Base-by-base conservation (phyloP, 1,140 invertebrate genomes). In the Neomicropteryx cornuta region DNA sequence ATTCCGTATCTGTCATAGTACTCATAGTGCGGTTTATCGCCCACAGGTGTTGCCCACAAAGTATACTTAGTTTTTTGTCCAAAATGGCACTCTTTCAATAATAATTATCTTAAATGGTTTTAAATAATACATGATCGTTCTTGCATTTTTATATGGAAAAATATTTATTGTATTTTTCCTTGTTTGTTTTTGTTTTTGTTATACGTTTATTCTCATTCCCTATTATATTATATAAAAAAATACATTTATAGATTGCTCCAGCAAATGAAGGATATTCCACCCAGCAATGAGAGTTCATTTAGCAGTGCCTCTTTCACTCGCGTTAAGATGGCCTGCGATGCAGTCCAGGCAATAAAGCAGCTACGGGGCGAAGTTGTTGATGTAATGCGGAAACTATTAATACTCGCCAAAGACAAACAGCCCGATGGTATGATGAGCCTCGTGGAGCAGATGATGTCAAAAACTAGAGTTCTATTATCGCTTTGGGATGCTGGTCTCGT, bases 191-290 rank as follows among this genome's bases (percentile, higher is more conserved):
- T n/a, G n/a, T n/a, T n/a, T n/a, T n/a, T n/a, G n/a, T n/a, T n/a
- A n/a, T n/a, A n/a, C n/a, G n/a, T n/a, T n/a, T n/a, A n/a, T n/a
- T n/a, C n/a, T n/a, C n/a, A n/a, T n/a, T n/a, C n/a, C n/a, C n/a
- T n/a, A n/a, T n/a, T n/a, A n/a, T n/a, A n/a, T n/a, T n/a, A n/a
- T n/a, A n/a, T n/a, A n/a, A n/a, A n/a, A n/a, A n/a, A n/a, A n/a
- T n/a, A n/a, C n/a, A n/a, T n/a, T n/a, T n/a, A n/a, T n/a, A 85
- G 84, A 48, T 59, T 91, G 39, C 71, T 93, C 5, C 85, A 88
- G 60, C 83, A 85, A 53, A 70, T 83, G 34, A 87, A 88, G 50
- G 82, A 87, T 38, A 77, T 79, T 2, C 75, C 76, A n/a, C 74
- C 73, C 21, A 76, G 75, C 42, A 53, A 70, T 11, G 75, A 68